Evolutionary conservation across 2,888 invertebrate species (phyloP).

Genomic region (Latheticus oryzae): DNA sequence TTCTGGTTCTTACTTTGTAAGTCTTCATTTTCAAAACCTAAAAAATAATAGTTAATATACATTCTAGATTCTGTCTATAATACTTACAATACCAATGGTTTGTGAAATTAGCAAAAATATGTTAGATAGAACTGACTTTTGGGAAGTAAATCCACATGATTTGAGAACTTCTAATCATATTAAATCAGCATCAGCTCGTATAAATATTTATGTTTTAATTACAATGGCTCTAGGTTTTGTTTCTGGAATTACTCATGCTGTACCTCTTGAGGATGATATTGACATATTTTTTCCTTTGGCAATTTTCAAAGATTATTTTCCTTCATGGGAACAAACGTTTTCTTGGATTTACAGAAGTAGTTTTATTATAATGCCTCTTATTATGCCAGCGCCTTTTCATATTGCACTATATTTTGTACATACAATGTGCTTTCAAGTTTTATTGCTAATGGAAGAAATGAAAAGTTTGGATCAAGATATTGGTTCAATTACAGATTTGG

Average conservation of each 20-base stretch:
- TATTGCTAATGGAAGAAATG: neutral
- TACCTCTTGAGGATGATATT: neutral
- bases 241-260: neutral
- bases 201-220: neutral
- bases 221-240: neutral
- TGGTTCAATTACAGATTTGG: neutral
- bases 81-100: neutral
- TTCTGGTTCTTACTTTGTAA: neutral
- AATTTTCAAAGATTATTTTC: neutral
- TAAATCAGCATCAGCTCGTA: neutral
- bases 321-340: neutral
- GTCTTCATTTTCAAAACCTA: neutral
- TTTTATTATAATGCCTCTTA: neutral
- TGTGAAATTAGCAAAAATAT: neutral
- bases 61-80: neutral
- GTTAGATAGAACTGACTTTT: neutral
- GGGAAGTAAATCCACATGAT: neutral
- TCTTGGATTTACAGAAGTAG: neutral
- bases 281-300: slow-evolving; percentile 1
- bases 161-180: neutral
- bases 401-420: neutral
- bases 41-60: neutral
- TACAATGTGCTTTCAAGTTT: neutral
- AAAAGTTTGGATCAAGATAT: neutral
- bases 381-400: neutral